Evolutionary conservation across 2,113 vertebrate genomes (phyloP).

Genomic region (Myocastor coypus): DNA sequence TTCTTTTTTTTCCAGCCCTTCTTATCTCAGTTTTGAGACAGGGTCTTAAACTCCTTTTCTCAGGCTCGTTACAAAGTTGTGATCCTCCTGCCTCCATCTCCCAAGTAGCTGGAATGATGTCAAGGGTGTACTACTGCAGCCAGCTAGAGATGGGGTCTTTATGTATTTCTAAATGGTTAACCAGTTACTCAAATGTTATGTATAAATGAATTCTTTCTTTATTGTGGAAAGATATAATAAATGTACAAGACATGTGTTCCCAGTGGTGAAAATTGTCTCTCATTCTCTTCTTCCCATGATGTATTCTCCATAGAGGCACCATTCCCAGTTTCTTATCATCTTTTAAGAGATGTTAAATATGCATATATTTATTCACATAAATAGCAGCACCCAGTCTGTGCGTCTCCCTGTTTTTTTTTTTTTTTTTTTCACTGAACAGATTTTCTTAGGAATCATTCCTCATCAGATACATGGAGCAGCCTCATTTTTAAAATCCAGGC

Average conservation of each 20-base stretch:
- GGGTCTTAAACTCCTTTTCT: background rate
- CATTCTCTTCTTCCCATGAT: too few relatives aligned
- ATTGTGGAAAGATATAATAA: background rate
- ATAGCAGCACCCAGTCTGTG: background rate
- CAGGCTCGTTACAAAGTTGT: background rate
- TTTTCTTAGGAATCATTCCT: background rate
- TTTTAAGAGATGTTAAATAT: background rate
- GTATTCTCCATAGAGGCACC: background rate
- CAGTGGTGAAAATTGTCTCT: background rate
- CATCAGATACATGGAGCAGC: too few relatives aligned
- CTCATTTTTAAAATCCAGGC: background rate
- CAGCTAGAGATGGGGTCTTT: background rate
- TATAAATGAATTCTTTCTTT: constrained; percentile 1
- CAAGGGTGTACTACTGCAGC: background rate
- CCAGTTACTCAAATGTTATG: background rate
- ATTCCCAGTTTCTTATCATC: background rate
- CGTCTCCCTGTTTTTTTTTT: background rate
- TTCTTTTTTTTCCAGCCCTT: too few relatives aligned
- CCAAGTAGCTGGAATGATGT: background rate
- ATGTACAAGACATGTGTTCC: background rate
- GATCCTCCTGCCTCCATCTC: background rate
- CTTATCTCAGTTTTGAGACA: background rate
- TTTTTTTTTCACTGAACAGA: background rate
- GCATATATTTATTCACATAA: background rate
- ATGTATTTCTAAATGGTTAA: constrained; percentile 5